Evolutionary conservation across 1,140 invertebrate genomes (phyloP), one percentile per base, ranked within the genome.

Genomic region (Dufourea novaeangliae): DNA sequence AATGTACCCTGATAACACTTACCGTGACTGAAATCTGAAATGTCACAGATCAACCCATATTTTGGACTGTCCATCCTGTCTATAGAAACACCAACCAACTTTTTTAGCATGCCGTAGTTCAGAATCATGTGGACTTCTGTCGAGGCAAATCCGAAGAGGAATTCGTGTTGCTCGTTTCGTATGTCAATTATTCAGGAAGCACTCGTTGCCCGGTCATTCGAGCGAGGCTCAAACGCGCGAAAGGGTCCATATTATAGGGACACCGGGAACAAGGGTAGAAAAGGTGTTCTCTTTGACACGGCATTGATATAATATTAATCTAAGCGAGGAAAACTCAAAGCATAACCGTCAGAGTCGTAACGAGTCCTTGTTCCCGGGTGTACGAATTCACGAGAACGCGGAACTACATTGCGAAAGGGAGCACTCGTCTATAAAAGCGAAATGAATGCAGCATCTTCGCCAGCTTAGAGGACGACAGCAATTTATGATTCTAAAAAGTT

Each of bases 251-350:
- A 46, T 59, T 67, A 50, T 20, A 52, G 54, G 64, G 59, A 78
- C 61, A 50, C 29, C 72, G 39, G 14, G 61, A 59, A 32, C 41
- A 46, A 56, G 62, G 66, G 57, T 20, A 68, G 46, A 59, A 71
- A 78, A 77, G 78, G 64, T 79, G 69, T 78, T 80, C 84, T 64
- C 83, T 88, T 88, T 88, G 79, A 64, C 82, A 85, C 77, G 57
- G 71, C 80, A 87, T 89, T 87, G 85, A 88, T 89, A 83, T 80
- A 87, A 84, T 86, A 88, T 88, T 88, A 89, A 89, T 87, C 74
- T 86, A 71, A 83, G 84, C 80, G 81, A 73, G 78, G 71, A 80
- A 82, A 86, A 86, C 82, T 88, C 87, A 88, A 89, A 89, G 87
- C 83, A 83, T 77, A 78, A 68, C 61, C 76, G 57, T 56, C 78